A percentile compares a stretch with the other conserved stretches of the same genome.
phyloP scores from a whole-genome alignment of 2,113 vertebrate genomes.

The Hydrochoerus hydrochaeris region DNA sequence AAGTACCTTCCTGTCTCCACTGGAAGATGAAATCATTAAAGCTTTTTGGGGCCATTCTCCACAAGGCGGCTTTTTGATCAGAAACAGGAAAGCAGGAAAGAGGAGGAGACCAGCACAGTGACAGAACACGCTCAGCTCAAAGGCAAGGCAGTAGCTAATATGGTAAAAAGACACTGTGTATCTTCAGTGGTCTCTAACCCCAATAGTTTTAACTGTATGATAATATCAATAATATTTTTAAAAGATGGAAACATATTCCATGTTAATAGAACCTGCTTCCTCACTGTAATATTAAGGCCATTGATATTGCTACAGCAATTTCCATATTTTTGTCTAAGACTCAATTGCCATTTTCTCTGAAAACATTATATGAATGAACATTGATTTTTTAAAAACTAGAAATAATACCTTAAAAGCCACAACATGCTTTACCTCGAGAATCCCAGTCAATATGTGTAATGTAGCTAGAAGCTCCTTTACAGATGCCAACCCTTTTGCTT shows the following conservation, averaged over 20 bases:
- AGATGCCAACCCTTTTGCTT: conserved; percentile 98
- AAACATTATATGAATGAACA: background rate
- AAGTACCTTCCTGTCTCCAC: background rate
- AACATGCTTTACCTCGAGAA: conserved; percentile 89
- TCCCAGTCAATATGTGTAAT: conserved; percentile 99
- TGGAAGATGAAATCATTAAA: background rate
- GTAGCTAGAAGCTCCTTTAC: conserved; percentile 95
- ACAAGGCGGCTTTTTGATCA: background rate
- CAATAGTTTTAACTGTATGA: background rate
- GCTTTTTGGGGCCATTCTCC: background rate
- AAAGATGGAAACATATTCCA: background rate
- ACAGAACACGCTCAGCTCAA: background rate
- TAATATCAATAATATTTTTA: background rate
- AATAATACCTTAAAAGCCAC: conserved; percentile 13
- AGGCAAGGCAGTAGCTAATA: background rate
- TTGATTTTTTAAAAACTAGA: background rate
- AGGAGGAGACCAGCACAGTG: background rate
- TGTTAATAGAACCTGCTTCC: background rate
- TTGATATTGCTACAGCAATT: background rate
- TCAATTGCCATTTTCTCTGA: background rate
- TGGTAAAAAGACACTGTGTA: background rate
- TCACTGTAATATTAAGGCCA: background rate
- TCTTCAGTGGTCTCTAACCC: background rate
- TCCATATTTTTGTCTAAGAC: background rate
- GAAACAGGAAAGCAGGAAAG: background rate